A percentile compares a stretch with the other conserved stretches of the same genome.
phyloP scores from a whole-genome alignment of 2,113 vertebrate genomes.

The Mola mola region DNA sequence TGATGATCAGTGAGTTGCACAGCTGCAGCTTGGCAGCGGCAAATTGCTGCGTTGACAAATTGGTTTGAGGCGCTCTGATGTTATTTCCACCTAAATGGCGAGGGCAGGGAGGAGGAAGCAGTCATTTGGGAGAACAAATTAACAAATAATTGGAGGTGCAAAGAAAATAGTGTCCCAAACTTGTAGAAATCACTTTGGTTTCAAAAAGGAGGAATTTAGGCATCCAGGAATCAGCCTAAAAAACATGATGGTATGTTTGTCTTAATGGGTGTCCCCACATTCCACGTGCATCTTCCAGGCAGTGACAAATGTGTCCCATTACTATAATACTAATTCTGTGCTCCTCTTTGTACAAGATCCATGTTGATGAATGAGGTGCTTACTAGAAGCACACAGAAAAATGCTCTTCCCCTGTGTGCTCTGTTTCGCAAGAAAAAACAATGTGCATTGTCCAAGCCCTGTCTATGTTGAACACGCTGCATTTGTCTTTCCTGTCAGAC shows the following conservation, averaged over 20 bases:
- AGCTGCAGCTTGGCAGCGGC: neutral
- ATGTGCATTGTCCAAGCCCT: neutral
- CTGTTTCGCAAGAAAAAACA: neutral
- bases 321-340: slow-evolving; percentile 17
- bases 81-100: neutral
- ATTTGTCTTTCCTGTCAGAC: slow-evolving; percentile 77
- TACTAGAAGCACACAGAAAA: neutral
- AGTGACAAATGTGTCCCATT: slow-evolving; percentile 33
- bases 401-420: neutral
- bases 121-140: neutral
- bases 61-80: neutral
- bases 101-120: neutral
- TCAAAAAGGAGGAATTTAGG: slow-evolving; percentile 5
- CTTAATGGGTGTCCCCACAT: slow-evolving; percentile 18
- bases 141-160: neutral
- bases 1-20: slow-evolving; percentile 94
- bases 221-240: slow-evolving; percentile 4
- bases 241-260: slow-evolving; percentile 13
- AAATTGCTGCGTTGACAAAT: neutral
- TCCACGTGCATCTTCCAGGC: slow-evolving; percentile 32
- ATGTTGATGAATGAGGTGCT: neutral
- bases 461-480: neutral
- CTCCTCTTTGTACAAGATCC: neutral
- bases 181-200: neutral
- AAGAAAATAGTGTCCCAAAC: neutral